Evolutionary conservation across 2,797 vertebrate species (phyloP), one percentile per base, ranked within the genome.

Genomic region (Sebastes glaucus): DNA sequence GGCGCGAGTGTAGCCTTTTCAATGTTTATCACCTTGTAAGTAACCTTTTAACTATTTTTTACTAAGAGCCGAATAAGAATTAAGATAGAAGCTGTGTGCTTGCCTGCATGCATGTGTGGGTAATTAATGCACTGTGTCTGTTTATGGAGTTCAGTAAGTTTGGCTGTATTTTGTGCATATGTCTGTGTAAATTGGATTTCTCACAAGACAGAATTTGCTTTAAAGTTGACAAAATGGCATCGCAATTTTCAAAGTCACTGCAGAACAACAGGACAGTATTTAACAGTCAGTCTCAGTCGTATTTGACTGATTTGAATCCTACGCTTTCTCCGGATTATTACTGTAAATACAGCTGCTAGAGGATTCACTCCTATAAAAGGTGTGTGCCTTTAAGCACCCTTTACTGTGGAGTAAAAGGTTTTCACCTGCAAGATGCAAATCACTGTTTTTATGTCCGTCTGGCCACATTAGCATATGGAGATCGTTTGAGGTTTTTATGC

Each of bases 1-100:
- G 81, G 80, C 59, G 77, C 59, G 61, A 81, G 77, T 56, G 84
- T 84, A 86, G 82, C 77, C 28, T 80, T 82, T 81, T 78, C 81
- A 79, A 7, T 87, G 71, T 84, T 61, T 82, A 79, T 88, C 84
- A 88, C 81, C 85, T 88, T 91, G 95, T 95, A 91, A 95, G 94
- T 94, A 94, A 77, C 46, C 56, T 42, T 20, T 53, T 81, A 8
- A 57, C 86, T 84, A 62, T 85, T 74, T 25, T 49, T 70, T 69
- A 69, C 16, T 32, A 11, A 32, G 5, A 68, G 63, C 32, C 84
- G 35, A 64, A 69, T 69, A 30, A 22, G 33, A 22, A 33, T 32
- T 30, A 11, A 38, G 22, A 32, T 60, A 33, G 49, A 68, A 11
- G 38, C 28, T 22, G 66, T 53, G 64, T 74, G 28, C 57, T 6